A percentile compares a stretch with the other conserved stretches of the same genome.
Evolutionary conservation across 2,113 vertebrate species (phyloP).

Genomic region (Tachuris rubrigastra): DNA sequence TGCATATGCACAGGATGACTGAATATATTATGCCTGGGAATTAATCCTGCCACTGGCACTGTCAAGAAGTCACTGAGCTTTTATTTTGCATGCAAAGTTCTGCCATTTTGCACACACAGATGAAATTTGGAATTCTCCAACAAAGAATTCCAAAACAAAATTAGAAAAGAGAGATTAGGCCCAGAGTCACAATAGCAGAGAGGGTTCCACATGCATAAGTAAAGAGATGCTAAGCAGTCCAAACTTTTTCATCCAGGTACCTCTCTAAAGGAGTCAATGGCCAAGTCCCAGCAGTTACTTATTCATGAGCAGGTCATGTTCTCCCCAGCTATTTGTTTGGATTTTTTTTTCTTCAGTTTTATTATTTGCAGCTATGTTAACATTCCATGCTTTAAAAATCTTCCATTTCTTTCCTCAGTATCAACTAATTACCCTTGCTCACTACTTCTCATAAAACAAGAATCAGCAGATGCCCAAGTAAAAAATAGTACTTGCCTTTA

Average conservation of each 20-base stretch:
- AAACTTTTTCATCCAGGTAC: neutral
- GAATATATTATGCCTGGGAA: conserved; percentile 44
- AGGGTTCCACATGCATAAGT: neutral
- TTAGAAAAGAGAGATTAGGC: neutral
- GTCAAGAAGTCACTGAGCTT: conserved; percentile 27
- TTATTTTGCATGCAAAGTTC: conserved; percentile 13
- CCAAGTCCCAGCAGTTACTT: neutral
- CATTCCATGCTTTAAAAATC: neutral
- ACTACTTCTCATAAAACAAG: neutral
- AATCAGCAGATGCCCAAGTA: neutral
- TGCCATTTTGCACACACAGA: neutral
- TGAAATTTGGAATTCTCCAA: neutral
- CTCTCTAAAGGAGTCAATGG: neutral
- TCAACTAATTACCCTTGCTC: neutral
- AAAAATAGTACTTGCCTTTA: neutral
- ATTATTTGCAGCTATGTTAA: neutral
- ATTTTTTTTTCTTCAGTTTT: neutral
- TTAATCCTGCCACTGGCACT: conserved; percentile 34
- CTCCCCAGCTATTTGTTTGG: neutral
- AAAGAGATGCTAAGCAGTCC: neutral
- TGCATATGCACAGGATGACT: conserved; percentile 17
- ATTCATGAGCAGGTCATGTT: accelerated
- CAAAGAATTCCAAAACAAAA: neutral
- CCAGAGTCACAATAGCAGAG: neutral
- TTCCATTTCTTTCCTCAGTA: neutral